phyloP scores from a whole-genome alignment of 1,140 invertebrate species.

The Drosophila sp. region DNA sequence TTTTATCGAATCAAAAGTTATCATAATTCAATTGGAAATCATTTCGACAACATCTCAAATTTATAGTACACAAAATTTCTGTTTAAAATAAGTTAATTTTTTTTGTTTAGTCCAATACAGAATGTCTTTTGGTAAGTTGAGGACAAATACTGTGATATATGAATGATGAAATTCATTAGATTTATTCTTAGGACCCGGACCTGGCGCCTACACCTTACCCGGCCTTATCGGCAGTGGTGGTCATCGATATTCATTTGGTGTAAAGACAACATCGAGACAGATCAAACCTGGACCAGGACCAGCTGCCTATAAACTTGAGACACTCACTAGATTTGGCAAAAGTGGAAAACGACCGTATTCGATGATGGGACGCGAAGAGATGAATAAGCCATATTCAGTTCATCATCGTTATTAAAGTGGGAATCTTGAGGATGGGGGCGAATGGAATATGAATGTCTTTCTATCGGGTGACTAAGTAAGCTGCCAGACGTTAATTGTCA shows the following conservation, averaged over 20 bases:
- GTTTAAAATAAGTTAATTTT: background rate
- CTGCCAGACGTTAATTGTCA: background rate
- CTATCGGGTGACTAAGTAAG: background rate
- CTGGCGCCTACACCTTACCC: constrained; percentile 42
- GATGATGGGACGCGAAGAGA: constrained; percentile 16
- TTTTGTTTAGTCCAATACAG: background rate
- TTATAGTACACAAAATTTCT: background rate
- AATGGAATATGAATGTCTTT: background rate
- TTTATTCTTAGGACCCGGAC: constrained; percentile 32
- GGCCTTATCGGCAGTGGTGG: constrained; percentile 26
- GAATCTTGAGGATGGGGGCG: background rate
- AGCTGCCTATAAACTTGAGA: constrained; percentile 39
- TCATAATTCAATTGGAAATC: background rate
- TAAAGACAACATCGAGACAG: background rate
- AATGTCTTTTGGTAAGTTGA: background rate
- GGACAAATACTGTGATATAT: too few relatives aligned
- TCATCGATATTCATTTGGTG: constrained; percentile 34
- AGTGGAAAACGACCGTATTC: constrained; percentile 21
- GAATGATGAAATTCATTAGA: too few relatives aligned
- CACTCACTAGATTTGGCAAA: constrained; percentile 40
- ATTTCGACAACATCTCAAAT: background rate
- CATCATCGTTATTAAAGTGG: constrained; percentile 5
- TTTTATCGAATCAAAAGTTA: background rate
- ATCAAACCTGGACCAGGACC: constrained; percentile 32
- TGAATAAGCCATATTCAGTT: constrained; percentile 19